Evolutionary conservation across 2,113 vertebrate genomes (phyloP).

Genomic region (Glareola pratincola): DNA sequence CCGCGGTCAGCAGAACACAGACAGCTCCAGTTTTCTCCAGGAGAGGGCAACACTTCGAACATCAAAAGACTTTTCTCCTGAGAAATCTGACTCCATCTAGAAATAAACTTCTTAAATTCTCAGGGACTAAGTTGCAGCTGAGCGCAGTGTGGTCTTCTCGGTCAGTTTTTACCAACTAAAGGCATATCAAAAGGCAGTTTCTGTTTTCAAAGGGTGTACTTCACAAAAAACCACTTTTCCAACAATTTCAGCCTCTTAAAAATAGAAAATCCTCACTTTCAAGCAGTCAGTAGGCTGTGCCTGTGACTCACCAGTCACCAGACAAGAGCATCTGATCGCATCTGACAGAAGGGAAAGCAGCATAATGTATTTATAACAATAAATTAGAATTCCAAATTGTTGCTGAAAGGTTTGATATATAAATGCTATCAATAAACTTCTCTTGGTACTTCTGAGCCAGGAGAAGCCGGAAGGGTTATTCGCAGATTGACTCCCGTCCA

Average conservation of each 20-base stretch:
- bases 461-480: background rate
- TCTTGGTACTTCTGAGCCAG: background rate
- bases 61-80: background rate
- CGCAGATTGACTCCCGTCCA: background rate
- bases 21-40: background rate
- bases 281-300: background rate
- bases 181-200: background rate
- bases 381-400: background rate
- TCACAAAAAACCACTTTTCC: background rate
- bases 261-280: background rate
- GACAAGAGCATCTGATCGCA: slow-evolving; percentile 11
- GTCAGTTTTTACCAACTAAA: background rate
- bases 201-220: background rate
- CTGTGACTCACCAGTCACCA: slow-evolving; percentile 61
- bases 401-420: background rate
- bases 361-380: background rate
- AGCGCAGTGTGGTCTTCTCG: background rate
- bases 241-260: background rate
- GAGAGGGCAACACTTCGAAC: slow-evolving; percentile 3
- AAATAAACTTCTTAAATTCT: background rate
- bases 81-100: background rate
- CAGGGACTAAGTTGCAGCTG: background rate
- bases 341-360: background rate
- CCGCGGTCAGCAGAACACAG: background rate
- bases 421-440: background rate